Evolutionary conservation across 2,888 invertebrate genomes (phyloP).

Genomic region (Andrena fulva): DNA sequence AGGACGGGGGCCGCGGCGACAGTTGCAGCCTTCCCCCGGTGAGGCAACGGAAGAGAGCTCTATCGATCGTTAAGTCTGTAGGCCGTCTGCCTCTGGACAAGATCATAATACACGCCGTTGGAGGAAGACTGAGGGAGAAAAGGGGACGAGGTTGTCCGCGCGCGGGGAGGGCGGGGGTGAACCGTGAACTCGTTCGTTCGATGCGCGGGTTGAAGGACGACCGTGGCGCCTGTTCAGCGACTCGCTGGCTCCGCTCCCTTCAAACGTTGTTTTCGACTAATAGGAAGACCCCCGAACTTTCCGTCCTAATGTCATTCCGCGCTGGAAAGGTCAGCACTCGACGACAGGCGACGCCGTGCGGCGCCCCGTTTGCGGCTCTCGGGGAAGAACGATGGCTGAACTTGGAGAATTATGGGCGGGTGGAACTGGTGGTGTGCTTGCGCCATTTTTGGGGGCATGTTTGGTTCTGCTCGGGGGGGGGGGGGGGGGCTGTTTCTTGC

Average conservation of each 20-base stretch:
- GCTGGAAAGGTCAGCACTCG: conserved; percentile 60
- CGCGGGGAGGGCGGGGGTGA: conserved; percentile 13
- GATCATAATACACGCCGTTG: conserved; percentile 51
- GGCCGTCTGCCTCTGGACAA: conserved; percentile 75
- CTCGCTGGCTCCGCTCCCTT: conserved; percentile 13
- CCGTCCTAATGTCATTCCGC: conserved; percentile 38
- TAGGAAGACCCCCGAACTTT: conserved; percentile 43
- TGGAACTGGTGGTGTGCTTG: too few species aligned
- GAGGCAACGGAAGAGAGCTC: conserved; percentile 74
- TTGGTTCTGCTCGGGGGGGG: too few species aligned
- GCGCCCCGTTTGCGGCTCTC: not conserved
- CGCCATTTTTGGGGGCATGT: too few species aligned
- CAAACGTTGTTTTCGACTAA: conserved; percentile 23
- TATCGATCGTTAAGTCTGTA: conserved; percentile 81
- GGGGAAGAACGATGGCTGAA: not conserved
- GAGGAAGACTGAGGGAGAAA: conserved; percentile 24
- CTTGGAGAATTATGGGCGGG: not conserved
- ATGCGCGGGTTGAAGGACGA: conserved; percentile 57
- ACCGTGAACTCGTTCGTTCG: conserved; percentile 57
- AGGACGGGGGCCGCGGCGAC: conserved; percentile 36
- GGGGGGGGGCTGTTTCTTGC: too few species aligned
- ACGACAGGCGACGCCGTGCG: too few species aligned
- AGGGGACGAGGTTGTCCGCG: conserved; percentile 13
- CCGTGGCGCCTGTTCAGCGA: conserved; percentile 47
- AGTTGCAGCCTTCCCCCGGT: conserved; percentile 17